phyloP scores from a whole-genome alignment of 2,113 vertebrate genomes.

The Forbesichthys agassizii region DNA sequence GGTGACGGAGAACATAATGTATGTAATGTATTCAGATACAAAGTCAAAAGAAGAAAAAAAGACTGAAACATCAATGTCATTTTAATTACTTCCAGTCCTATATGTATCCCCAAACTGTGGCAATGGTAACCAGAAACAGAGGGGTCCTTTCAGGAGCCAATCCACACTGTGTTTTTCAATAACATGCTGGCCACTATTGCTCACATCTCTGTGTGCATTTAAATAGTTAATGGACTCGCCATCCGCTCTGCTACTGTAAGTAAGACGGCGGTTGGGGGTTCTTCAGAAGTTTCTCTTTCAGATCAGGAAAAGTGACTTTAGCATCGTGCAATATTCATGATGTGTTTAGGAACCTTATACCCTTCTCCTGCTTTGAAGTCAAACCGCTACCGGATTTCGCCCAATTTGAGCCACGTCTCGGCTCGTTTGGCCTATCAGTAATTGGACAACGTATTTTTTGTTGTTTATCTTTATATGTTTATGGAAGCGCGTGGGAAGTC shows the following conservation, averaged over 20 bases:
- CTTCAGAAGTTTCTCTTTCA: constrained; percentile 72
- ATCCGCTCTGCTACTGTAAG: constrained; percentile 67
- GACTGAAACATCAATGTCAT: constrained; percentile 51
- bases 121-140: constrained; percentile 72
- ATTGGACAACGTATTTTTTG: constrained; percentile 49
- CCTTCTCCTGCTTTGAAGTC: constrained; percentile 70
- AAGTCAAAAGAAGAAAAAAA: constrained; percentile 25
- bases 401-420: constrained; percentile 37
- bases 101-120: constrained; percentile 48
- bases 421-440: constrained; percentile 45
- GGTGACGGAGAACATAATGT: constrained; percentile 27
- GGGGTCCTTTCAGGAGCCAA: constrained; percentile 56
- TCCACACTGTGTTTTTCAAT: constrained; percentile 68
- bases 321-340: constrained; percentile 75
- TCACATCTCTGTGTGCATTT: constrained; percentile 72
- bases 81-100: constrained; percentile 59
- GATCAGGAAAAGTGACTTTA: constrained; percentile 72
- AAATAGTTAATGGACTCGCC: constrained; percentile 78
- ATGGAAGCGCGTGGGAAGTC: constrained; percentile 1
- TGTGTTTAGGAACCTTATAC: constrained; percentile 72
- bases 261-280: constrained; percentile 30
- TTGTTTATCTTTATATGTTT: constrained; percentile 16
- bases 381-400: constrained; percentile 56
- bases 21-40: constrained; percentile 3
- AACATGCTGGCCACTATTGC: constrained; percentile 70